Base-by-base conservation (phyloP, 23 tunicate genomes). In the Pegea sp. region DNA sequence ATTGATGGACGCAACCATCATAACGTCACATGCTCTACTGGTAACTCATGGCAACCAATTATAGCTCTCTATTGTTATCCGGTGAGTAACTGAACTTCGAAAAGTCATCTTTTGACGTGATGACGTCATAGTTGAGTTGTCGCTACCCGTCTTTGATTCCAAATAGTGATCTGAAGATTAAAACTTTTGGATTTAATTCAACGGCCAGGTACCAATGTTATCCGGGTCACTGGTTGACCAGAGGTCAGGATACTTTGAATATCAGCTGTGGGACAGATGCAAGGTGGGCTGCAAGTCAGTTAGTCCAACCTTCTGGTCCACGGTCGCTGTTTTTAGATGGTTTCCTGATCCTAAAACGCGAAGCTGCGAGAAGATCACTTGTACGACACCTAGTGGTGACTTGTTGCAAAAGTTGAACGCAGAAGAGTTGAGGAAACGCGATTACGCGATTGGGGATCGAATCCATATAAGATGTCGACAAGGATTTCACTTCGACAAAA, bases 41-140 rank as follows among this genome's bases (percentile, higher is more conserved):
- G 72, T 42, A 50, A 49, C 27, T 66, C 80, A 22, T 80, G 80
- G 80, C 93, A 80, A 42, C 61, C 68, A n/a, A 44, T 64, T 19
- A 46, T 60, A 4, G 44, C 42, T 6, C 31, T 61, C 4, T 42
- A 59, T 20, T 31, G 56, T 21, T n/a, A n/a, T n/a, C n/a, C n/a
- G n/a, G n/a, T n/a, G n/a, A n/a, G n/a, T n/a, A n/a, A n/a, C n/a
- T n/a, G n/a, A 44, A 34, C 63, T 29, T n/a, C 29, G 22, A 1
- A 1, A 18, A 18, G 13, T 1, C 22, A 22, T 48, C 8, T 7
- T 38, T 23, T 18, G n/a, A n/a, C n/a, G n/a, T n/a, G n/a, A n/a
- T n/a, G n/a, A n/a, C n/a, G n/a, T n/a, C n/a, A n/a, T n/a, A n/a
- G n/a, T n/a, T n/a, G n/a, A n/a, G n/a, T n/a, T 78, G 92, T 30